Base-by-base conservation (phyloP, 2,797 vertebrate species). In the Enteromius trimaculatus region DNA sequence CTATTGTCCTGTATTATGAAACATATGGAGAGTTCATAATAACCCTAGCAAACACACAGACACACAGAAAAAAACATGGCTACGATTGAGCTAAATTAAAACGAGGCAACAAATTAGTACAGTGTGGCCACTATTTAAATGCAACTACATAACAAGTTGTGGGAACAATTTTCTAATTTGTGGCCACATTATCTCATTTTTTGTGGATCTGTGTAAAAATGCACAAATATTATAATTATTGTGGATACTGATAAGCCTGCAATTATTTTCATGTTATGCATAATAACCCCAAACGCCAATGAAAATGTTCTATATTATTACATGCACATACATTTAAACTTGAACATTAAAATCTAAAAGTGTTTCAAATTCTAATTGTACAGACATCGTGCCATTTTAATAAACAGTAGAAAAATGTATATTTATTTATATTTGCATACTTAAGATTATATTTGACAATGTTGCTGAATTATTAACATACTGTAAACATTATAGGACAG, bases 51-150 rank as follows among this genome's bases (percentile, higher is more conserved):
- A 29, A 74, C 17, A 74, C 19, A 0, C 42, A 53, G 9, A 72
- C 8, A 72, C 17, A 0, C 7, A 39, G 0, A 0, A 23, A 49
- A n/a, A 47, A 49, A 49, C 0, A 49, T 49, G 44, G 42, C 6
- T 7, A 29, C 0, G 1, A 21, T 31, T 31, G 1, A 69, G 23
- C 5, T 69, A 3, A 71, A 31, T 49, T 49, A 19, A 71, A 71
- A 17, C 0, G 8, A 49, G 23, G 42, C 14, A 49, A 4, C 16
- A 0, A 71, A 71, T 71, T 3, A 49, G 17, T 49, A 29, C 16
- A 49, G 5, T 5, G 16, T 71, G 68, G 16, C 69, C 4, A 29
- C 23, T 71, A 19, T 29, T 47, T 47, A 47, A 71, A 44, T 11
- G 29, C 16, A 49, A 29, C 23, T 71, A 31, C 13, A 21, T 9